Conservation (phyloP, 2,797 vertebrate genomes). For the Menidia menidia region DNA sequence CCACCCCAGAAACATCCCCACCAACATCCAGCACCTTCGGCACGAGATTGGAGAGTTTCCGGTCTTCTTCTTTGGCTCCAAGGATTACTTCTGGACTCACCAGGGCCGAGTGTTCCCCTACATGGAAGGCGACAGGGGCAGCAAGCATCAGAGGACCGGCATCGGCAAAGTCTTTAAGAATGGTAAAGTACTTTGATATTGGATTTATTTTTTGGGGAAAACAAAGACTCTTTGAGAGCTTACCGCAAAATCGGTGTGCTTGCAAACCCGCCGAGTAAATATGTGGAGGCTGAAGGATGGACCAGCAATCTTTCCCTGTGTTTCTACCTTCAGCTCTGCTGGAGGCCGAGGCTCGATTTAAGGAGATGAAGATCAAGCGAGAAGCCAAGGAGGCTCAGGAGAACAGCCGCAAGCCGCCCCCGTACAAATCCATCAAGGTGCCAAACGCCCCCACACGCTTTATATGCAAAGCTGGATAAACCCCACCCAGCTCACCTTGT, state of each 20-base stretch:
- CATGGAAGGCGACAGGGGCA: constrained; percentile 96
- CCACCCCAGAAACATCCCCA: constrained; percentile 94
- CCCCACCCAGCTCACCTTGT: too few relatives aligned
- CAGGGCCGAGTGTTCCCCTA: constrained; percentile 98
- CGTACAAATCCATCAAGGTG: constrained; percentile 97
- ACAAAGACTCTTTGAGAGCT: too few relatives aligned
- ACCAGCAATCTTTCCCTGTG: too few relatives aligned
- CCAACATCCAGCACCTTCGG: constrained; percentile 98
- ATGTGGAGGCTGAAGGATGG: too few relatives aligned
- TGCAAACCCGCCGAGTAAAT: too few relatives aligned
- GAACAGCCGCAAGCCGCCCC: constrained; percentile 93
- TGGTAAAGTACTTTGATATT: constrained; percentile 75
- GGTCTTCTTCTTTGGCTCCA: constrained; percentile 98
- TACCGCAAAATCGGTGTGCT: too few relatives aligned
- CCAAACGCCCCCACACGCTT: background rate
- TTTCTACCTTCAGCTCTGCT: constrained; percentile 84
- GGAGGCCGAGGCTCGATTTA: constrained; percentile 93
- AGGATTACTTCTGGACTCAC: constrained; percentile 99
- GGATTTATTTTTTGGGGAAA: too few relatives aligned
- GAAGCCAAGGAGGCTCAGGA: constrained; percentile 96
- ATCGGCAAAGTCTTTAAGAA: constrained; percentile 98
- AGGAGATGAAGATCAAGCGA: constrained; percentile 90
- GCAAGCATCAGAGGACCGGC: constrained; percentile 90
- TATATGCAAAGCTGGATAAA: too few relatives aligned
- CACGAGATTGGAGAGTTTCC: constrained; percentile 98